Conservation (phyloP, 1,140 invertebrate species). For the Pseudomyrmex sp. region DNA sequence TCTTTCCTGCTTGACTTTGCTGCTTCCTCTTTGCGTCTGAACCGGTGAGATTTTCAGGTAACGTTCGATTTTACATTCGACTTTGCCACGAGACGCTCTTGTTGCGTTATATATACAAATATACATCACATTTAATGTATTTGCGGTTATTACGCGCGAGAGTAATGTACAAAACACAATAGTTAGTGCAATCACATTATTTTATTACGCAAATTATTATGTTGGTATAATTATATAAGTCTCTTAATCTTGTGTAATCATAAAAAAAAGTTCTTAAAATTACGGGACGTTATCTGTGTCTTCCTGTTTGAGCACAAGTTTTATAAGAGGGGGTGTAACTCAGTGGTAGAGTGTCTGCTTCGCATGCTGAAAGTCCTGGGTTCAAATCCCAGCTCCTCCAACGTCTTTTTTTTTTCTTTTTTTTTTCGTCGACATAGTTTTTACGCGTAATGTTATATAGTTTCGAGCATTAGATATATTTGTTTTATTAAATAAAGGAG, state of each 20-base stretch:
- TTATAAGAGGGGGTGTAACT: conserved; percentile 85
- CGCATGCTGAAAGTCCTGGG: conserved; percentile 87
- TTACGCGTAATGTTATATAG: conserved; percentile 7
- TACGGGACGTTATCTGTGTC: not conserved
- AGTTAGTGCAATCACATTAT: too few species aligned
- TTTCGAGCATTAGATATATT: not conserved
- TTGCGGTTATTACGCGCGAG: too few species aligned
- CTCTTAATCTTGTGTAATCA: not conserved
- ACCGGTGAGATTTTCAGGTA: too few species aligned
- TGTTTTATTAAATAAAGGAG: conserved; percentile 15
- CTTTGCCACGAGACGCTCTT: not conserved
- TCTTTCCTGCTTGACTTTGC: too few species aligned
- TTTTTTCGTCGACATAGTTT: conserved; percentile 63
- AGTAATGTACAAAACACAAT: not conserved
- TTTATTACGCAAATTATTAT: not conserved
- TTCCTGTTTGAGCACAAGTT: not conserved
- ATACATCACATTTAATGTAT: not conserved
- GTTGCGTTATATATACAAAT: not conserved
- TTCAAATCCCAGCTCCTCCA: conserved; percentile 87
- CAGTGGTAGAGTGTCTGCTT: conserved; percentile 88
- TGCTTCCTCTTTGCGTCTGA: too few species aligned
- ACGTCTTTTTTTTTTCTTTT: conserved; percentile 39
- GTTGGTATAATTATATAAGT: too few species aligned
- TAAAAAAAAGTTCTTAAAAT: not conserved
- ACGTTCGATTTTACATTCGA: not conserved